phyloP scores from a whole-genome alignment of 2,797 vertebrate species.

The Pantherophis alleghaniensis region DNA sequence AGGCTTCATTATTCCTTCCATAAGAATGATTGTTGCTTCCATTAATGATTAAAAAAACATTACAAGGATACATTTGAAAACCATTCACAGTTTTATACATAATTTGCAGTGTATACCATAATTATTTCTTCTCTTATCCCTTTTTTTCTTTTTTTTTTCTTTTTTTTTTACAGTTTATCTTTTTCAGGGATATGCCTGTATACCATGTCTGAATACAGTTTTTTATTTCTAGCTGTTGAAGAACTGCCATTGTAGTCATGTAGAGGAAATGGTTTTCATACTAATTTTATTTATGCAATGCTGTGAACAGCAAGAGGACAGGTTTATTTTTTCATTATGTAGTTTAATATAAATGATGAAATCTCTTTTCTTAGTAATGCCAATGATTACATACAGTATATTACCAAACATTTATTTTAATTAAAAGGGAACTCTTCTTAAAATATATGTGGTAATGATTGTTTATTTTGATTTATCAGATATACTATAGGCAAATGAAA shows the following conservation, averaged over 20 bases:
- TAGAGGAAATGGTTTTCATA: constrained; percentile 30
- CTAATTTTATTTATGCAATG: constrained; percentile 4
- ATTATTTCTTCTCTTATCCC: constrained; percentile 23
- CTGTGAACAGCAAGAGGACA: neutral
- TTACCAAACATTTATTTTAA: constrained; percentile 13
- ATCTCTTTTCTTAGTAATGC: constrained; percentile 6
- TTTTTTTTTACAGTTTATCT: constrained; percentile 26
- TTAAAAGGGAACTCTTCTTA: constrained; percentile 6
- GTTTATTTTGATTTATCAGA: neutral
- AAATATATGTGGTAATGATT: constrained; percentile 9
- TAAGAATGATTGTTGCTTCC: constrained; percentile 10
- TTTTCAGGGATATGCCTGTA: constrained; percentile 28
- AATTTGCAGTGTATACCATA: neutral
- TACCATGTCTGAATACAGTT: constrained; percentile 6
- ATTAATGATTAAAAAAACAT: neutral
- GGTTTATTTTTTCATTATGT: constrained; percentile 1
- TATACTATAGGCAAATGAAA: neutral
- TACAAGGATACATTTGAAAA: neutral
- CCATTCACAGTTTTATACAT: neutral
- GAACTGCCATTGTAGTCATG: constrained; percentile 28
- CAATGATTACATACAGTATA: neutral
- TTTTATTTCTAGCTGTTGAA: constrained; percentile 40
- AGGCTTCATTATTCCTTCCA: constrained; percentile 13
- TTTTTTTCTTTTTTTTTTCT: neutral
- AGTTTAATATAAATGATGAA: constrained; percentile 14